A percentile compares a stretch with the other conserved stretches of the same genome.
phyloP scores from a whole-genome alignment of 1,140 invertebrate genomes.

The Arctopsyche grandis region DNA sequence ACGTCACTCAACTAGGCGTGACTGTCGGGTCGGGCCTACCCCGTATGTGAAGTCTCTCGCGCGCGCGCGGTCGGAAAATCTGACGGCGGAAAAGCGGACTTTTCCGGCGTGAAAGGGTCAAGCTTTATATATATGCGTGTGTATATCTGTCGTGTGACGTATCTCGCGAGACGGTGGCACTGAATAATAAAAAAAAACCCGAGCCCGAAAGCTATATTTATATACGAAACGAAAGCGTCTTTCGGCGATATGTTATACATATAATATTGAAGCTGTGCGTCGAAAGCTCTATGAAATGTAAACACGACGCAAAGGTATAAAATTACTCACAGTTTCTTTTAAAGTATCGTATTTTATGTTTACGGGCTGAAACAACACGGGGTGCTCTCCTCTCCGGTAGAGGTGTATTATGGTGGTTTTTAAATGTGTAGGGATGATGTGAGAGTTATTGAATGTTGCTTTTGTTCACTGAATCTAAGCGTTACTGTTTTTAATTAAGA shows the following conservation, averaged over 20 bases:
- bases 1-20: slow-evolving; percentile 35
- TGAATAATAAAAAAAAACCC: not conserved
- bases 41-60: not conserved
- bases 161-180: not conserved
- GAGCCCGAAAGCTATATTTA: not conserved
- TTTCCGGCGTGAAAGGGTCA: slow-evolving; percentile 22
- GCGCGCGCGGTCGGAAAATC: not conserved
- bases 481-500: too few species aligned
- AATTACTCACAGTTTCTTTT: not conserved
- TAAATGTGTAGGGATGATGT: too few species aligned
- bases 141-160: not conserved
- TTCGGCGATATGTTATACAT: not conserved
- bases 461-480: too few species aligned
- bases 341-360: slow-evolving; percentile 16
- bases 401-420: too few species aligned
- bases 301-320: not conserved
- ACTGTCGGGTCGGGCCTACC: not conserved
- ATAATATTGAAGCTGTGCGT: slow-evolving; percentile 2
- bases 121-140: not conserved
- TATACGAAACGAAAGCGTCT: not conserved
- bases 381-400: too few species aligned
- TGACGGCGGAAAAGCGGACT: not conserved
- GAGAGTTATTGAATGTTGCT: too few species aligned
- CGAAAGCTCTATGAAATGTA: slow-evolving; percentile 19
- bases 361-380: too few species aligned